These are phyloP conservation scores for Macroramphosus scolopax DNA, from an alignment of 2,797 vertebrate species.

Conservation along the genomic window DNA sequence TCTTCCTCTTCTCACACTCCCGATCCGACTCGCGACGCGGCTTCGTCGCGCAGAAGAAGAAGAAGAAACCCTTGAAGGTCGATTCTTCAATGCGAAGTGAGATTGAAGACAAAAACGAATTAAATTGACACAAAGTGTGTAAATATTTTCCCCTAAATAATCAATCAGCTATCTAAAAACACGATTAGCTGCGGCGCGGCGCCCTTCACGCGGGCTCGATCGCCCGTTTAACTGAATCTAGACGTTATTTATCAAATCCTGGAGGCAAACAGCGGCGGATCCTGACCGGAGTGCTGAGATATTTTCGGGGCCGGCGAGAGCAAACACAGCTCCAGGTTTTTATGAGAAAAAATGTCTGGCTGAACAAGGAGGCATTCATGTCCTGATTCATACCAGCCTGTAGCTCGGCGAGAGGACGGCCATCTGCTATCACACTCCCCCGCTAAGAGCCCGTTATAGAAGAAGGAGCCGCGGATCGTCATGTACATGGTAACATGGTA, in stretches of 20 bases:
- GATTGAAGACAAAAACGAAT: slow-evolving; percentile 4
- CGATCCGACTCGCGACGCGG: no score
- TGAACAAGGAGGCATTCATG: slow-evolving; percentile 81
- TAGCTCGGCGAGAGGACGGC: slow-evolving; percentile 54
- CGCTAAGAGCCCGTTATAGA: slow-evolving; percentile 63
- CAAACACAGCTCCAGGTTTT: slow-evolving; percentile 68
- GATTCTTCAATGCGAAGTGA: slow-evolving; percentile 6
- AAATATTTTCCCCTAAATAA: slow-evolving; percentile 8
- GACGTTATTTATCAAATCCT: slow-evolving; percentile 52
- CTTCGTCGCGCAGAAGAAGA: no score
- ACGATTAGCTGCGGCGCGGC: slow-evolving; percentile 12
- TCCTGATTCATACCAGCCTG: slow-evolving; percentile 68
- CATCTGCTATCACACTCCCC: slow-evolving; percentile 74
- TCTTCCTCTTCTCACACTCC: slow-evolving; percentile 59
- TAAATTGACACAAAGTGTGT: slow-evolving; percentile 11
- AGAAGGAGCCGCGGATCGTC: slow-evolving; percentile 59
- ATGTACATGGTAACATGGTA: slow-evolving; percentile 68
- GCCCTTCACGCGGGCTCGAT: neutral
- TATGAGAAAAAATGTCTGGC: slow-evolving; percentile 71
- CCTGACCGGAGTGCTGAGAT: slow-evolving; percentile 43
- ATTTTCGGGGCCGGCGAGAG: slow-evolving; percentile 52
- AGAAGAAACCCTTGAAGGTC: no score
- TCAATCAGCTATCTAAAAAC: slow-evolving; percentile 12
- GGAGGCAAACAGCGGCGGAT: slow-evolving; percentile 47
- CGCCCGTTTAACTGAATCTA: slow-evolving; percentile 15